Conservation (phyloP, 2,888 invertebrate species). For the Agrypnus murinus region DNA sequence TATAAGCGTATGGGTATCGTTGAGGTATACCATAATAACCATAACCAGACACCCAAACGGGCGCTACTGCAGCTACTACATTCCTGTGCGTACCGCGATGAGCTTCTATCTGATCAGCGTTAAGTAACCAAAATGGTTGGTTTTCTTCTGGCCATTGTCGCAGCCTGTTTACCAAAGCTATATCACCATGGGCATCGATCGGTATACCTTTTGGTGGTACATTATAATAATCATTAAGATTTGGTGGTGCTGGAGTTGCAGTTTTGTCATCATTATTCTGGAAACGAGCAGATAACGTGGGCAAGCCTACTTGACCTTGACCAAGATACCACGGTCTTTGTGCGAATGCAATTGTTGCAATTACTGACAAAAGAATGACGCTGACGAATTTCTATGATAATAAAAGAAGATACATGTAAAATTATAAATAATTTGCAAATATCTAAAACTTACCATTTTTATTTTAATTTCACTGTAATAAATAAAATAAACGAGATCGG, state of each 20-base stretch:
- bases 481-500: too few species aligned
- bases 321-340: neutral
- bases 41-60: too few species aligned
- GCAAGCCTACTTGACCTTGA: conserved; percentile 76
- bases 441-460: too few species aligned
- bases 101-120: conserved; percentile 79
- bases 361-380: neutral
- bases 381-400: too few species aligned
- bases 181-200: conserved; percentile 80
- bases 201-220: conserved; percentile 69
- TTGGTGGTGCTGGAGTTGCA: conserved; percentile 64
- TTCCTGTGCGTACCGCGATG: conserved; percentile 69
- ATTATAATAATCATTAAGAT: conserved; percentile 71
- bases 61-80: too few species aligned
- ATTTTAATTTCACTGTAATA: too few species aligned
- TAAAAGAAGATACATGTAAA: too few species aligned
- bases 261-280: conserved; percentile 56
- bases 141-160: conserved; percentile 79
- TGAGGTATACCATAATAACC: too few species aligned
- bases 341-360: neutral
- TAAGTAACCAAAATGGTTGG: conserved; percentile 84
- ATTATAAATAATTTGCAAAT: too few species aligned
- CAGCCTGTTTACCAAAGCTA: conserved; percentile 76
- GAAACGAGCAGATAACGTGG: conserved; percentile 72
- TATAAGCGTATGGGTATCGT: too few species aligned